Base-by-base conservation (phyloP, 2,888 invertebrate genomes). In the Rugalucina vietnamica region DNA sequence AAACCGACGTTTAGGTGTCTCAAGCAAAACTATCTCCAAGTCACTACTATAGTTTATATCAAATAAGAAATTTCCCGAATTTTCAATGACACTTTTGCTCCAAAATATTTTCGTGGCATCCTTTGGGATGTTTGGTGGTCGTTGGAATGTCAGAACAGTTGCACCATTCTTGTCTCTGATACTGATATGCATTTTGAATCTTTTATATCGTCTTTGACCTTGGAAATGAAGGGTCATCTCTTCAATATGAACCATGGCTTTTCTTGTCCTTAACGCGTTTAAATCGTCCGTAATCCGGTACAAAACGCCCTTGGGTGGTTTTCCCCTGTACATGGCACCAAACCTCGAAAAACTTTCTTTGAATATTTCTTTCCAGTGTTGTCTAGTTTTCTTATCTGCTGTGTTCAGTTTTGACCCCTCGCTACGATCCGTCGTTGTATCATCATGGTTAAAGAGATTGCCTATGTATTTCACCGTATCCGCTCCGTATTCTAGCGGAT, bases 271-370 rank as follows among this genome's bases (percentile, higher is more conserved):
- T 14, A 92, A 74, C 37, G 79, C 76, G 65, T 86, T 86, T 8
- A 93, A 80, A 75, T 93, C 90, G 37, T 92, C 91, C 32, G 88
- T 89, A 43, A 95, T 91, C 34, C 90, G 90, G 18, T 93, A 91
- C 37, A 95, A 91, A 81, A 94, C 94, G 1, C 93, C 93, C 18
- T 92, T 92, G 3, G 95, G 94, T 37, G 94, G 93, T 71, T 95
- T 94, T 5, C 95, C 95, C 32, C 95, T 90, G 89, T 93, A 95
- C 95, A 95, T 95, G 76, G 94, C 95, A n/a, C 95, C 93, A 82
- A 92, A 90, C 88, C 93, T 92, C 36, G 95, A 92, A 76, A 95
- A 93, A 43, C 93, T 93, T 49, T 95, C 95, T 71, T 90, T 84
- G 87, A 94, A 95, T 36, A 92, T 92, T 29, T 93, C 91, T 54